Percentiles rank a stretch among this genome's conserved stretches.
Evolutionary conservation across 2,888 invertebrate genomes (phyloP).

Genomic region (Elmis aenea): DNA sequence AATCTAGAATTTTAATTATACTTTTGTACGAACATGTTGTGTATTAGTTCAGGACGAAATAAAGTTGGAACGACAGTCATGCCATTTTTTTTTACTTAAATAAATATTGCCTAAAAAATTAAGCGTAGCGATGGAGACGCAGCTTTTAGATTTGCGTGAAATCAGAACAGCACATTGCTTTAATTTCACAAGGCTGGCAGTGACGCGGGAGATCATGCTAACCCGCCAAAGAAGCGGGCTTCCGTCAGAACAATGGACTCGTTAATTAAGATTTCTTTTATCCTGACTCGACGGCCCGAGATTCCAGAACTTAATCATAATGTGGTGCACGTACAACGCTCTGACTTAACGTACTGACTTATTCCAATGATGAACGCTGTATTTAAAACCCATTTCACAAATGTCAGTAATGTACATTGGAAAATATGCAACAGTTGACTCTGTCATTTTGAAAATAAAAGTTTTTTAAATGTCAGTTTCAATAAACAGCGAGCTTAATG

Average conservation of each 20-base stretch:
- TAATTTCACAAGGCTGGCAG: constrained; percentile 26
- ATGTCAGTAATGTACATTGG: no score
- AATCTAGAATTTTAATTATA: no score
- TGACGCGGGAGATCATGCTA: constrained; percentile 28
- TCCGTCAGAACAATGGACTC: constrained; percentile 67
- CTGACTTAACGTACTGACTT: constrained; percentile 22
- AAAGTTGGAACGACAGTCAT: no score
- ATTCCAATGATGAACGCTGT: constrained; percentile 13
- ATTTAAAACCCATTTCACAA: constrained; percentile 3
- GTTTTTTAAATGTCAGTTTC: no score
- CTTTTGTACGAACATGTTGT: no score
- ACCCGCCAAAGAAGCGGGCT: constrained; percentile 47
- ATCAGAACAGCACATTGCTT: constrained; percentile 19
- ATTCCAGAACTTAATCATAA: constrained; percentile 26
- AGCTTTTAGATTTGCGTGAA: constrained; percentile 19
- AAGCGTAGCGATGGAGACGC: no score
- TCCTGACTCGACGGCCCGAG: constrained; percentile 21
- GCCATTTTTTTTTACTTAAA: no score
- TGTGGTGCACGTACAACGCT: constrained; percentile 23
- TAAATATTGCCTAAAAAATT: no score
- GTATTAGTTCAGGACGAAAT: no score
- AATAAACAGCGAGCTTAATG: no score
- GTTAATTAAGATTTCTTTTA: constrained; percentile 76
- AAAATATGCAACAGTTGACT: no score
- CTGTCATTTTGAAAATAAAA: no score